phyloP scores from a whole-genome alignment of 2,113 vertebrate genomes.

The Anas platyrhynchos region DNA sequence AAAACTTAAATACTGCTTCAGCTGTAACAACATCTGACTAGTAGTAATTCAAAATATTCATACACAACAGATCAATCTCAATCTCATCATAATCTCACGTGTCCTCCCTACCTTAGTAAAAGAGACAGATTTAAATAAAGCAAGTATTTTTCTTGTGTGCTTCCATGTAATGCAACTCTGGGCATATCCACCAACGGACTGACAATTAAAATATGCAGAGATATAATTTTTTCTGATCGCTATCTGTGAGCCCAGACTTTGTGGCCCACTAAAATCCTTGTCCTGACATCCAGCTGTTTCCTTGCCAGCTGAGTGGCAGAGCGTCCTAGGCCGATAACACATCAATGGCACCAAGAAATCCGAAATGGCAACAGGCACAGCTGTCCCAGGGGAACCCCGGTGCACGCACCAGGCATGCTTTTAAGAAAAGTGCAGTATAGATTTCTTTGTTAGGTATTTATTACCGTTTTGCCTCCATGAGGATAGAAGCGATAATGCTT shows the following conservation, averaged over 20 bases:
- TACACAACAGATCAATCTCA: neutral
- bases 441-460: neutral
- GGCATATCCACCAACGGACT: neutral
- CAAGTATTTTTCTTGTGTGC: neutral
- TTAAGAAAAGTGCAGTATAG: neutral
- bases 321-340: neutral
- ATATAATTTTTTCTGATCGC: neutral
- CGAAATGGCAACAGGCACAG: neutral
- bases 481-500: neutral
- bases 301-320: neutral
- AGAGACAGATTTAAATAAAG: neutral
- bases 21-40: neutral
- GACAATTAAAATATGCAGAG: neutral
- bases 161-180: neutral
- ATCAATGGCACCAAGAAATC: neutral
- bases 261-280: neutral
- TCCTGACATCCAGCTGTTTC: neutral
- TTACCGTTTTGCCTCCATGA: neutral
- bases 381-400: neutral
- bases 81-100: neutral
- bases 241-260: neutral
- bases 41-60: neutral
- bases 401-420: neutral
- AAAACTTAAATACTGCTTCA: neutral
- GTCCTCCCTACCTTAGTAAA: neutral